These are phyloP conservation scores for Rhodinocichla rosea DNA, from an alignment of 2,113 vertebrate species.

Conservation along the genomic window DNA sequence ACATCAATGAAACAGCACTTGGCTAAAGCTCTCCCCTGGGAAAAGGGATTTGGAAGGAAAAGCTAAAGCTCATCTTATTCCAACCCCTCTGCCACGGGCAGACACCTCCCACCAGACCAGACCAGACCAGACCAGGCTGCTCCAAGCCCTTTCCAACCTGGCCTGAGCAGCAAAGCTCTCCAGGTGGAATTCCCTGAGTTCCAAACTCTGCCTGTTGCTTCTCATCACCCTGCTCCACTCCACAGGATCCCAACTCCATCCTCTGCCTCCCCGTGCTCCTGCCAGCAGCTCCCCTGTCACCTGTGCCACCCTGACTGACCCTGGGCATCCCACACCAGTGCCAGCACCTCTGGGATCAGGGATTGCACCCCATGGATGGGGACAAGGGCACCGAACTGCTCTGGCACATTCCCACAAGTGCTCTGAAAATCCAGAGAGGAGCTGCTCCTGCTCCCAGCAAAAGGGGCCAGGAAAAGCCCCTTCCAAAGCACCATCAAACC, in stretches of 20 bases:
- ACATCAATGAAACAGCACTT: accelerated
- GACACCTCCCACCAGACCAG: neutral
- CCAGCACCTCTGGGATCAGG: neutral
- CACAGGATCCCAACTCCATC: neutral
- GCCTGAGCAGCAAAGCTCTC: neutral
- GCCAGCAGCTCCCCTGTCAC: neutral
- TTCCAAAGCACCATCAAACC: neutral
- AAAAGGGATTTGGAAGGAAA: neutral
- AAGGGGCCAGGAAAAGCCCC: neutral
- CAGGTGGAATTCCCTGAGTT: neutral
- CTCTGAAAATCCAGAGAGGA: accelerated
- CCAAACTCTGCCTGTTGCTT: neutral
- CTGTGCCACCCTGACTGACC: too few species aligned
- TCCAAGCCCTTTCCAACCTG: neutral
- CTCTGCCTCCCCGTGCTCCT: accelerated
- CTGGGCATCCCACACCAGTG: neutral
- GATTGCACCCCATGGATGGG: accelerated
- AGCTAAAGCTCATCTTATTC: neutral
- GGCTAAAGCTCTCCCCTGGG: neutral
- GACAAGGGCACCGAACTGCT: neutral
- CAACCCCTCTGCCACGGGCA: neutral
- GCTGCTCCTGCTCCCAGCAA: neutral
- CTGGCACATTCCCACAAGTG: neutral
- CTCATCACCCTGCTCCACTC: accelerated
- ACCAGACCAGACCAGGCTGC: neutral